Evolutionary conservation across 1,140 invertebrate species (phyloP).

Genomic region (Apocrypta bakeri): DNA sequence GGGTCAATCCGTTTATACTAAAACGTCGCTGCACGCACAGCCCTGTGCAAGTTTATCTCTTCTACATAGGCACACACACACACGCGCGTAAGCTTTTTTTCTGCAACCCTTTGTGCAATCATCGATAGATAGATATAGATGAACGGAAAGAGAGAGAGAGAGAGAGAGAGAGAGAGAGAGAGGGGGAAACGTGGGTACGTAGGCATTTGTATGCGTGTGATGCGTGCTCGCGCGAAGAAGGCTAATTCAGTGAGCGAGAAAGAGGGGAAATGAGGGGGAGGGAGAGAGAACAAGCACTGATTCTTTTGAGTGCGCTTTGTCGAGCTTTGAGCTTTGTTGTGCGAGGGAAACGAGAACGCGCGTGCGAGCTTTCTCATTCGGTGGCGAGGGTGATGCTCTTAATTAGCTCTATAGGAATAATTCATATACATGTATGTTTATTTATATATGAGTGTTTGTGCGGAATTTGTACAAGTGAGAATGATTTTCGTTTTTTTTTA

Average conservation of each 20-base stretch:
- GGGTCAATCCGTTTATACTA: constrained; percentile 72
- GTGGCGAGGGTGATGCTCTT: background rate
- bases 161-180: background rate
- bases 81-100: background rate
- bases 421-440: background rate
- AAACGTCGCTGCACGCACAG: constrained; percentile 60
- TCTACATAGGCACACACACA: background rate
- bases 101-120: constrained; percentile 24
- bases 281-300: background rate
- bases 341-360: background rate
- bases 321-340: background rate
- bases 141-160: background rate
- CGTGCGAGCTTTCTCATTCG: background rate
- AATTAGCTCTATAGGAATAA: background rate
- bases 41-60: background rate
- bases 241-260: background rate
- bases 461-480: too few relatives aligned
- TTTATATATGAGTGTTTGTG: background rate
- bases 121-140: background rate
- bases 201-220: constrained; percentile 4
- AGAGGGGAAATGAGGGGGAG: too few relatives aligned
- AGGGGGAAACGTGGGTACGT: background rate
- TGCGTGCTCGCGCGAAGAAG: constrained; percentile 17
- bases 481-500: too few relatives aligned
- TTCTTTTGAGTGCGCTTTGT: background rate